A percentile compares a stretch with the other conserved stretches of the same genome.
These are phyloP conservation scores for Arrhopalites spinosus DNA, from an alignment of 2,888 invertebrate genomes.

Conservation along the genomic window DNA sequence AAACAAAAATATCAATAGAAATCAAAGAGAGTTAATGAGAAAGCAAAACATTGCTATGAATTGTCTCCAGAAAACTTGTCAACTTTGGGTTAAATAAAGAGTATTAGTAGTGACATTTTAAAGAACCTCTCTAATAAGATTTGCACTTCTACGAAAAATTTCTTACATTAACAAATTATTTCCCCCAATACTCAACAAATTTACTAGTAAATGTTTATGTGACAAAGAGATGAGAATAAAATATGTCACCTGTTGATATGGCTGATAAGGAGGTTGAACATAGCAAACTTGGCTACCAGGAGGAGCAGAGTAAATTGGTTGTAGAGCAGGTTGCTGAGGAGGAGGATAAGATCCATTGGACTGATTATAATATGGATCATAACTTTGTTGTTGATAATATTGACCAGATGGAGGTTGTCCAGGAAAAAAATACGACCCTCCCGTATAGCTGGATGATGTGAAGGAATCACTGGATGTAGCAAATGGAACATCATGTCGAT, in stretches of 20 bases:
- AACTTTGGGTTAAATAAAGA: too few species aligned
- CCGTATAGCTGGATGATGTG: conserved; percentile 6
- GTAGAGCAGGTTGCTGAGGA: conserved; percentile 17
- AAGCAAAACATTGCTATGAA: too few species aligned
- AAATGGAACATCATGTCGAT: conserved; percentile 19
- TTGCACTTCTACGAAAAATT: too few species aligned
- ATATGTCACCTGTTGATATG: conserved; percentile 36
- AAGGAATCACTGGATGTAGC: not conserved
- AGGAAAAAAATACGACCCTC: conserved; percentile 17
- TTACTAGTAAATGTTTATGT: too few species aligned
- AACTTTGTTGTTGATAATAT: conserved; percentile 26
- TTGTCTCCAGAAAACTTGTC: too few species aligned
- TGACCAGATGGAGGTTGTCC: conserved; percentile 17
- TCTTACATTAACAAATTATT: too few species aligned
- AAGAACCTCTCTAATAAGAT: too few species aligned
- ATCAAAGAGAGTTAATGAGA: too few species aligned
- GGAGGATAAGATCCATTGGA: not conserved
- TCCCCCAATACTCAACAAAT: too few species aligned
- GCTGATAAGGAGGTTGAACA: conserved; percentile 49
- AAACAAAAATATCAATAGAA: too few species aligned
- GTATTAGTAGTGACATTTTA: too few species aligned
- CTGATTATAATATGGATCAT: conserved; percentile 28
- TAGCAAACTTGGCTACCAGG: conserved; percentile 49
- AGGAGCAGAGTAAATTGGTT: conserved; percentile 34
- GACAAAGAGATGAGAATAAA: too few species aligned